phyloP scores from a whole-genome alignment of 2,888 invertebrate species.

The Cordilura impudica region DNA sequence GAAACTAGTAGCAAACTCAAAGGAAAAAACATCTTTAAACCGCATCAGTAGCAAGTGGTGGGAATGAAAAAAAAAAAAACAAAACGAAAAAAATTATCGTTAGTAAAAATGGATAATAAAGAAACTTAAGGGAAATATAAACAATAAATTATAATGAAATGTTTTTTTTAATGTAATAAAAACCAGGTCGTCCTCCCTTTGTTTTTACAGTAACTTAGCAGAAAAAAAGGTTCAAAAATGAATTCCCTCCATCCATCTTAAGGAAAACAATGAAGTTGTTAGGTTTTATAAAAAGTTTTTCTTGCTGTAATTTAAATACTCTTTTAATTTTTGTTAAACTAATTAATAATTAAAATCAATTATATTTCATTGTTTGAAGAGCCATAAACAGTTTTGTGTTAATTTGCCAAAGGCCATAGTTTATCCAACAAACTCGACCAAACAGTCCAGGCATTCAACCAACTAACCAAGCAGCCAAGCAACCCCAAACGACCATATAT shows the following conservation, averaged over 20 bases:
- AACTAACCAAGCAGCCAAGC: no score
- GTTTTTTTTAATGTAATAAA: neutral
- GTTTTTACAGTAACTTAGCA: no score
- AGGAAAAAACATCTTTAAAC: conserved; percentile 33
- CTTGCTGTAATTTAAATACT: no score
- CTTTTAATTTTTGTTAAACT: neutral
- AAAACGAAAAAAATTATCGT: neutral
- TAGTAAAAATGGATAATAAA: conserved; percentile 40
- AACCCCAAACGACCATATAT: neutral
- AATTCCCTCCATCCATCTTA: no score
- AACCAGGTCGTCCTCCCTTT: no score
- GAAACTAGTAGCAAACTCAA: conserved; percentile 26
- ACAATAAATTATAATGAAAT: conserved; percentile 59
- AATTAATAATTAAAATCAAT: conserved; percentile 63
- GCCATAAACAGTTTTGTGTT: conserved; percentile 25
- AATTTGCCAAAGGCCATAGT: conserved; percentile 34
- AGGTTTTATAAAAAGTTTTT: no score
- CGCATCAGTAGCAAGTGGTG: conserved; percentile 6
- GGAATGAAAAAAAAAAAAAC: conserved; percentile 3
- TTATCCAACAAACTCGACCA: conserved; percentile 29
- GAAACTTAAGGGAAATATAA: conserved; percentile 38
- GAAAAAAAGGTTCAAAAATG: no score
- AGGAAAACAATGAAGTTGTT: no score
- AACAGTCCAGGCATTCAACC: conserved; percentile 22
- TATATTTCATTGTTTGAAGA: conserved; percentile 40